Evolutionary conservation across 2,797 vertebrate genomes (phyloP).

Genomic region (Sphaeramia orbicularis): DNA sequence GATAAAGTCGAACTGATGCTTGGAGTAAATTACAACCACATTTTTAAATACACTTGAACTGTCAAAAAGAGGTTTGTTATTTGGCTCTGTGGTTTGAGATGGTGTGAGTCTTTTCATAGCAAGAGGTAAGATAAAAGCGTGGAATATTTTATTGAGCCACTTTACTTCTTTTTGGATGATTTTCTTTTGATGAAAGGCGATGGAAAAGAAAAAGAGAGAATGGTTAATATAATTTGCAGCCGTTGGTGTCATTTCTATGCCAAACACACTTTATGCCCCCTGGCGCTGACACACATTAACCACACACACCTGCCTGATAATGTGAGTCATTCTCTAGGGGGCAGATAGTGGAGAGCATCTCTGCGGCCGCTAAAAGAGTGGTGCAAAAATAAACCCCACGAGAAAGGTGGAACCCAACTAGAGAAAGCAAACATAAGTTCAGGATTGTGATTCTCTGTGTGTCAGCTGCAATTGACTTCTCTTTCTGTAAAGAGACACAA

Average conservation of each 20-base stretch:
- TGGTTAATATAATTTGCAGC: conserved; percentile 29
- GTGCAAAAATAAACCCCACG: conserved; percentile 7
- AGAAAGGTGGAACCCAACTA: conserved; percentile 12
- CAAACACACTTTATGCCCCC: conserved; percentile 5
- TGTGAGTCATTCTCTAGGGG: conserved; percentile 23
- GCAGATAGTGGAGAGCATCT: conserved; percentile 1
- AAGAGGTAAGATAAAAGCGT: background rate
- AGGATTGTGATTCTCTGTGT: conserved; percentile 41
- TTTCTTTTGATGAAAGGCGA: conserved; percentile 2
- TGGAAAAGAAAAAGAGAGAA: conserved; percentile 4
- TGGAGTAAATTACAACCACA: background rate
- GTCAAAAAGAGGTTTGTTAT: background rate
- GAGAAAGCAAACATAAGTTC: conserved; percentile 25
- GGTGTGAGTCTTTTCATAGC: background rate
- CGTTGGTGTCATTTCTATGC: conserved; percentile 24
- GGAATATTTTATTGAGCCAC: background rate
- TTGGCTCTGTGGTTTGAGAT: background rate
- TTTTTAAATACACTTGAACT: background rate
- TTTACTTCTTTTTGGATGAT: background rate
- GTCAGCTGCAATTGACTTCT: conserved; percentile 51
- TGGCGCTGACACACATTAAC: conserved; percentile 8
- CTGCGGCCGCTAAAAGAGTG: background rate
- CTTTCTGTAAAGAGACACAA: conserved; percentile 31
- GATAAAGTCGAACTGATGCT: background rate
- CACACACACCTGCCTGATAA: conserved; percentile 4